Conservation (phyloP, 1,140 invertebrate species). For the Caerostris darwini region DNA sequence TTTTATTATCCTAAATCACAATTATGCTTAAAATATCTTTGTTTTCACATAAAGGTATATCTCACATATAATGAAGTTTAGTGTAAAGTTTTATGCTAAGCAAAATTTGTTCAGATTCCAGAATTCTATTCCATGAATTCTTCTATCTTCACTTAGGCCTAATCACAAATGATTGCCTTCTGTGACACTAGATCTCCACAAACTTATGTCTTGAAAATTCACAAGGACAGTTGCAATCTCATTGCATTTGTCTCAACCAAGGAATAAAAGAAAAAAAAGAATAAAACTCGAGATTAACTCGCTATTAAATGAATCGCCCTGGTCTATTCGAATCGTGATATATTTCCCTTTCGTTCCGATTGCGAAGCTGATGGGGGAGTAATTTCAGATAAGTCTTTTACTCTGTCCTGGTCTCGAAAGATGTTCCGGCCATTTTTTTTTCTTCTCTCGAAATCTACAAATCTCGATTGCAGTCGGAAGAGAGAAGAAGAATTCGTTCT, state of each 20-base stretch:
- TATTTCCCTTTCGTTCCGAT: background rate
- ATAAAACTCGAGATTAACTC: background rate
- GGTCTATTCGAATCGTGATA: conserved; percentile 13
- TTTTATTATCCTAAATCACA: too few relatives aligned
- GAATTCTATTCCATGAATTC: too few relatives aligned
- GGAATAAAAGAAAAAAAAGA: background rate
- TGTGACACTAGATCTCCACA: background rate
- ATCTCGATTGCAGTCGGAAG: background rate
- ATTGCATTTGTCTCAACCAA: background rate
- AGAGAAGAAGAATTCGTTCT: background rate
- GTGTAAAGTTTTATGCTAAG: too few relatives aligned
- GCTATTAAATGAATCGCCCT: conserved; percentile 7
- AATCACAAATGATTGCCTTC: conserved; percentile 6
- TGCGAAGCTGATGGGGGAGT: conserved; percentile 3
- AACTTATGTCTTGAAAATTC: conserved; percentile 11
- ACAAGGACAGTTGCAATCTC: background rate
- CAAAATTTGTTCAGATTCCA: too few relatives aligned
- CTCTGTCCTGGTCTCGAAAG: background rate
- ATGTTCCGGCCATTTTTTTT: background rate
- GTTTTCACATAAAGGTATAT: too few relatives aligned
- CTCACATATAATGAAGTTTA: too few relatives aligned
- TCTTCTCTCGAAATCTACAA: background rate
- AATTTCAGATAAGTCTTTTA: conserved; percentile 11
- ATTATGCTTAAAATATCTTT: too few relatives aligned
- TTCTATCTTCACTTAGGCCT: background rate